Evolutionary conservation across 2,113 vertebrate genomes (phyloP), one percentile per base, ranked within the genome.

Genomic region (Mola mola): DNA sequence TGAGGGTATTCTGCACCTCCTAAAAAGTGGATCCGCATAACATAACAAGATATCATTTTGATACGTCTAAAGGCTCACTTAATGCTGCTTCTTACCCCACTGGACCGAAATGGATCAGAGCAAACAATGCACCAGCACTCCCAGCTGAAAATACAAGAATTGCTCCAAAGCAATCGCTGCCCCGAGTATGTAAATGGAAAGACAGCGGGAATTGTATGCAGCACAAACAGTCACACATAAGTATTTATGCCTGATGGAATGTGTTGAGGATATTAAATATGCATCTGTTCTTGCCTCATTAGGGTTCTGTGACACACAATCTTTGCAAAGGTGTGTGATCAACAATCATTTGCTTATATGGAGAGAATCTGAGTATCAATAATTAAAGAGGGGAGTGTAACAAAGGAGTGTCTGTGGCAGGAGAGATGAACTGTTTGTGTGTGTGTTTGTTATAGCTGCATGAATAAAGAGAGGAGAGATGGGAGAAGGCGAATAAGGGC

Each of bases 211-310:
- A 68, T 62, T 29, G 29, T 58, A 57, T 36, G 49, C 3, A 6
- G 34, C 25, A 37, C 19, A 68, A 61, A 82, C 53, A 61, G 56
- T 46, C 66, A 69, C 67, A 79, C 85, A 75, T 85, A 89, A 78
- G 65, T 36, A 50, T 83, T 87, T 77, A 82, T 63, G 57, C 40
- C 28, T 80, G 67, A 87, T 77, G 56, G 71, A 66, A 80, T 80
- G 70, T 71, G 79, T 59, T 63, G 51, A 9, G 44, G 56, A 36
- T 70, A 88, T 89, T 82, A 90, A 90, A 89, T 64, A 88, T 90
- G 66, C 78, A 89, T 85, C 63, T 74, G 77, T 41, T 70, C 37
- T 36, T n/a, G 65, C 72, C 74, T 87, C 87, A 86, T 88, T 87
- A 74, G 37, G 20, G 36, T 51, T 72, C 68, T 47, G 34, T 22